Conservation (phyloP, 2,888 invertebrate species). For the Lissonota sp. region DNA sequence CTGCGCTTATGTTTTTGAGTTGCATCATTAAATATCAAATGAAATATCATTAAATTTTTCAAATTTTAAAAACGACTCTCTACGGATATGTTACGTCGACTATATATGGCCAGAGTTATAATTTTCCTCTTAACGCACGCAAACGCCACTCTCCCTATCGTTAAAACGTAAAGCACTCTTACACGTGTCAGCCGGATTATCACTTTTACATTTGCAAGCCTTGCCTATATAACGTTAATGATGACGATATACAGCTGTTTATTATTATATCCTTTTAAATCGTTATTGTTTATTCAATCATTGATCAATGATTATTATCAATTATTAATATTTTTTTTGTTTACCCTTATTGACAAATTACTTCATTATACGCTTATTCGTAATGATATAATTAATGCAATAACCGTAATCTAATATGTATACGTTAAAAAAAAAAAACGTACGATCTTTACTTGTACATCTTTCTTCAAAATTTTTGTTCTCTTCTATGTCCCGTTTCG, state of each 20-base stretch:
- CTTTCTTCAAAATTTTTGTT: slow-evolving; percentile 39
- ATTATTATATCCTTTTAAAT: slow-evolving; percentile 30
- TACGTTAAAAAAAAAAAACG: slow-evolving; percentile 56
- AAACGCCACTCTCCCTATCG: slow-evolving; percentile 29
- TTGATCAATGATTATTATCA: slow-evolving; percentile 59
- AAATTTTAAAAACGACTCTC: slow-evolving; percentile 18
- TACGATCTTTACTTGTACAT: slow-evolving; percentile 64
- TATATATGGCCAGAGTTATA: slow-evolving; percentile 46
- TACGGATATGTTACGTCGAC: slow-evolving; percentile 54
- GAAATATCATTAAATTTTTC: slow-evolving; percentile 21
- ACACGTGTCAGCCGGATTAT: slow-evolving; percentile 69
- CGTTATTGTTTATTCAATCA: slow-evolving; percentile 47
- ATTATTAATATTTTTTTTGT: slow-evolving; percentile 66
- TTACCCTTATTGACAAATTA: slow-evolving; percentile 62
- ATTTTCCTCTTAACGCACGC: background rate
- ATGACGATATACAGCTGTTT: slow-evolving; percentile 64
- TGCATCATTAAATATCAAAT: slow-evolving; percentile 1
- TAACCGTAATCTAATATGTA: slow-evolving; percentile 64
- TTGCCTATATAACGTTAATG: slow-evolving; percentile 66
- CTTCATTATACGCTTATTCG: slow-evolving; percentile 61
- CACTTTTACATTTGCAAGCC: slow-evolving; percentile 71
- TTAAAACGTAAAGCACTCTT: slow-evolving; percentile 71
- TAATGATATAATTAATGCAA: slow-evolving; percentile 66
- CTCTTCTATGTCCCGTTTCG: slow-evolving; percentile 6
- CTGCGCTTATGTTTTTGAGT: slow-evolving; percentile 2